These are phyloP conservation scores for Sylvilagus bachmani DNA, from an alignment of 2,113 vertebrate species.

Conservation along the genomic window DNA sequence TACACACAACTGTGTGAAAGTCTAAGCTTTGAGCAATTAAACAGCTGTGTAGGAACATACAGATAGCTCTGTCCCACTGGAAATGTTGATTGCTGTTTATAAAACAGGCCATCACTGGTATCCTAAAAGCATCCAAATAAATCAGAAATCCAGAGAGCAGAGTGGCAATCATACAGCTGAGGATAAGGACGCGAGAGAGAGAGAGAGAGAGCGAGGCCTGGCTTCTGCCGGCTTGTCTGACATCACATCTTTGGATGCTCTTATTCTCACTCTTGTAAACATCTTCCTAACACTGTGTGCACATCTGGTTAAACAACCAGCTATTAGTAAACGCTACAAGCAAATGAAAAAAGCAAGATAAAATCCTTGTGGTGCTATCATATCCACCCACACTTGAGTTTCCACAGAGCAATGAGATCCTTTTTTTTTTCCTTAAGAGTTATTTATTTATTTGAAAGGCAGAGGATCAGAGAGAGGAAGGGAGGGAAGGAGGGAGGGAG, in stretches of 20 bases:
- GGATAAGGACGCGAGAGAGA: neutral
- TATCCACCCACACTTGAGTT: neutral
- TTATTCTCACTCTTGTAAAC: neutral
- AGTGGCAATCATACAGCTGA: neutral
- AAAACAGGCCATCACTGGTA: neutral
- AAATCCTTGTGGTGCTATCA: neutral
- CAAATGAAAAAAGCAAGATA: neutral
- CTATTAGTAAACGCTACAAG: neutral
- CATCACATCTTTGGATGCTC: neutral
- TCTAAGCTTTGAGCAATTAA: neutral
- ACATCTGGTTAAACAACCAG: neutral
- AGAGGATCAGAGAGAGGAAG: too few species aligned
- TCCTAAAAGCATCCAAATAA: conserved; percentile 54
- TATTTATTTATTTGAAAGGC: too few species aligned
- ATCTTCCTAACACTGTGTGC: neutral
- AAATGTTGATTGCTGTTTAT: neutral
- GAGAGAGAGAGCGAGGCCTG: neutral
- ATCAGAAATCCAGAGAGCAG: conserved; percentile 49
- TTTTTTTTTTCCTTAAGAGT: too few species aligned
- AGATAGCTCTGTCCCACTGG: neutral
- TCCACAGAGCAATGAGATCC: neutral
- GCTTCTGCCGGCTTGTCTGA: neutral
- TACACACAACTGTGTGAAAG: neutral
- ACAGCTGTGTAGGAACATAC: neutral
- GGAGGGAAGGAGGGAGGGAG: too few species aligned